A percentile compares a stretch with the other conserved stretches of the same genome.
phyloP scores from a whole-genome alignment of 1,140 invertebrate genomes.

The Nylanderia fulva region DNA sequence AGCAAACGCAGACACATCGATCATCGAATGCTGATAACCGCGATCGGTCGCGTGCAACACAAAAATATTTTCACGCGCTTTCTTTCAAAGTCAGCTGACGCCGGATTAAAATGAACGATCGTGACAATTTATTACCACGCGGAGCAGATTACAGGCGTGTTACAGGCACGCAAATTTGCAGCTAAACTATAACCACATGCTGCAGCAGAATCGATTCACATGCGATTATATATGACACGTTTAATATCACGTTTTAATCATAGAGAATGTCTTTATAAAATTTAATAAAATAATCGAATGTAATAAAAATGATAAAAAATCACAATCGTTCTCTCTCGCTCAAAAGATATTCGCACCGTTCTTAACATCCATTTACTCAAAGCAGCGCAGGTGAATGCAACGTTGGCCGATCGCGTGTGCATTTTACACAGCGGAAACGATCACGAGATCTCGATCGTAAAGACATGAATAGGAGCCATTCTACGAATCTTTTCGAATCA shows the following conservation, averaged over 20 bases:
- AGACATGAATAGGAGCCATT: background rate
- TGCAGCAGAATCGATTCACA: constrained; percentile 19
- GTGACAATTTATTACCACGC: constrained; percentile 25
- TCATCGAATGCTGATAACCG: constrained; percentile 10
- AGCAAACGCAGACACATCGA: constrained; percentile 1
- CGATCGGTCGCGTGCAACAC: constrained; percentile 38
- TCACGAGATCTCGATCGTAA: background rate
- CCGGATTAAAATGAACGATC: constrained; percentile 31
- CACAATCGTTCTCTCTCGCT: background rate
- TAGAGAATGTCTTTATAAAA: background rate
- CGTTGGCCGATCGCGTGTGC: background rate
- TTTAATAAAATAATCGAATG: background rate
- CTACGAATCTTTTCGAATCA: background rate
- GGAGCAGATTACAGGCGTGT: constrained; percentile 17
- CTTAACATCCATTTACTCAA: background rate
- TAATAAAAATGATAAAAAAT: background rate
- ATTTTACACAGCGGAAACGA: background rate
- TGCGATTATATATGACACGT: constrained; percentile 4
- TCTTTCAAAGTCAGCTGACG: constrained; percentile 24
- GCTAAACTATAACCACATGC: constrained; percentile 1
- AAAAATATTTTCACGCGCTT: constrained; percentile 13
- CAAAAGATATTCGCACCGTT: background rate
- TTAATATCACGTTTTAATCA: background rate
- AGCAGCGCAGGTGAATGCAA: background rate
- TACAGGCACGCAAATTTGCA: background rate